Evolutionary conservation across 2,888 invertebrate species (phyloP).

Genomic region (Patella ulyssiponensis): DNA sequence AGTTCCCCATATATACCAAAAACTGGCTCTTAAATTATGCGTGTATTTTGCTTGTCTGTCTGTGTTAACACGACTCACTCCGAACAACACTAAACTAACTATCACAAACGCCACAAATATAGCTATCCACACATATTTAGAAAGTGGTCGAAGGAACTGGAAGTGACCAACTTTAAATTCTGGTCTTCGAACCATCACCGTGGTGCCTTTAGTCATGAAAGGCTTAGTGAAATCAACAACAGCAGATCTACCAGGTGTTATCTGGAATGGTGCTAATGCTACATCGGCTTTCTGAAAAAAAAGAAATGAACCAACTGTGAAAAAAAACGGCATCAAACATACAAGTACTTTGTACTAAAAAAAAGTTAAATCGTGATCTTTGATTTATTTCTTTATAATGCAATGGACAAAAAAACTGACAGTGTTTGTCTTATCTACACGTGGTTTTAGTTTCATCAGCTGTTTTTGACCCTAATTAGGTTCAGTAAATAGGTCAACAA

Average conservation of each 20-base stretch:
- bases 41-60: slow-evolving; percentile 45
- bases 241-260: slow-evolving; percentile 90
- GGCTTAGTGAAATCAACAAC: slow-evolving; percentile 98
- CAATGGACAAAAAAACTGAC: too few species aligned
- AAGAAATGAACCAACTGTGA: too few species aligned
- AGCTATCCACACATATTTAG: slow-evolving; percentile 82
- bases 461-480: too few species aligned
- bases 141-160: slow-evolving; percentile 95
- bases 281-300: slow-evolving; percentile 90
- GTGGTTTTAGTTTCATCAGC: too few species aligned
- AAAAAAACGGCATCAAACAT: too few species aligned
- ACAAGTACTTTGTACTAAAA: too few species aligned
- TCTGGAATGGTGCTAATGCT: slow-evolving; percentile 93
- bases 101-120: slow-evolving; percentile 61
- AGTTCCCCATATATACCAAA: slow-evolving; percentile 68
- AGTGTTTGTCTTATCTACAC: too few species aligned
- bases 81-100: slow-evolving; percentile 59
- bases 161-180: slow-evolving; percentile 90
- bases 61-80: slow-evolving; percentile 61
- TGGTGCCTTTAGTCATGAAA: slow-evolving; percentile 95
- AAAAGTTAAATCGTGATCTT: too few species aligned
- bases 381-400: too few species aligned
- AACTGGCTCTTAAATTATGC: slow-evolving; percentile 61
- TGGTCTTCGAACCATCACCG: slow-evolving; percentile 92
- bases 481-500: too few species aligned